Evolutionary conservation across 1,140 invertebrate genomes (phyloP).

Genomic region (Panulirus ornatus): DNA sequence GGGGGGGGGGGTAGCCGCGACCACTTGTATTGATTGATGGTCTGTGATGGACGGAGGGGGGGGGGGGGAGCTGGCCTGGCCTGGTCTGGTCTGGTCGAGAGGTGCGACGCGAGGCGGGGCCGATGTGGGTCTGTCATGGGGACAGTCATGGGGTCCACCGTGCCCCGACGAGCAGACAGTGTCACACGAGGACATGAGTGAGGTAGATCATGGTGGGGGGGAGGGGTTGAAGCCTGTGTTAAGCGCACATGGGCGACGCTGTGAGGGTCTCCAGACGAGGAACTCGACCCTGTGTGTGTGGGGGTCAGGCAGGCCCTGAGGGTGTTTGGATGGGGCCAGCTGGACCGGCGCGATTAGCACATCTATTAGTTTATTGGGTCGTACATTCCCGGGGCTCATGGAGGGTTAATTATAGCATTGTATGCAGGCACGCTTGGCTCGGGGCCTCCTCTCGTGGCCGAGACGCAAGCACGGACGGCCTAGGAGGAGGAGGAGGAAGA

Average conservation of each 20-base stretch:
- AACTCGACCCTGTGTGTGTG: background rate
- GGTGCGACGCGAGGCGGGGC: too few relatives aligned
- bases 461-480: background rate
- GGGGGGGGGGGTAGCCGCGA: background rate
- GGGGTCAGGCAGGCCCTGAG: too few relatives aligned
- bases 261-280: background rate
- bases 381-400: constrained; percentile 35
- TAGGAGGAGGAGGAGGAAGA: background rate
- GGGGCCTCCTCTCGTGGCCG: too few relatives aligned
- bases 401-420: constrained; percentile 57
- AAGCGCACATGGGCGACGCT: background rate
- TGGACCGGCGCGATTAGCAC: constrained; percentile 18
- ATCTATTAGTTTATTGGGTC: constrained; percentile 57
- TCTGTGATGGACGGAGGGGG: too few relatives aligned
- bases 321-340: background rate
- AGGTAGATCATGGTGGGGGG: background rate
- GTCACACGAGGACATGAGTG: background rate
- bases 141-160: too few relatives aligned
- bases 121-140: too few relatives aligned
- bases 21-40: too few relatives aligned
- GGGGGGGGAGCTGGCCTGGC: too few relatives aligned
- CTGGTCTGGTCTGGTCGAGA: too few relatives aligned
- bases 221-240: too few relatives aligned
- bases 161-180: too few relatives aligned
- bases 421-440: constrained; percentile 43